Conservation (phyloP, 2,888 invertebrate species). For the Serripes groenlandicus region DNA sequence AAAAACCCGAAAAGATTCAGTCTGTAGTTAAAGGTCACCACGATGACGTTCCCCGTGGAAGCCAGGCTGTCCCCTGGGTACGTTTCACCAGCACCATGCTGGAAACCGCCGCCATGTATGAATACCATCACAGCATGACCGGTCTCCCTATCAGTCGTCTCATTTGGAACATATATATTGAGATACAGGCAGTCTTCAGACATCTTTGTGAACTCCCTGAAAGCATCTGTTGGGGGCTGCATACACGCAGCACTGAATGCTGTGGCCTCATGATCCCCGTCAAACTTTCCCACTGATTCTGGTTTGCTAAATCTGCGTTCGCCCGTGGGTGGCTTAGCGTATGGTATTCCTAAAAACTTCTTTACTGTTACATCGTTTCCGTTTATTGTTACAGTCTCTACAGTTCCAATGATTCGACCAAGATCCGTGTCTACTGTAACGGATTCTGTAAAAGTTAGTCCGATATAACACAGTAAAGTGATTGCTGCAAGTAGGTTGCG, state of each 20-base stretch:
- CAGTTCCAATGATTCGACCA: conserved; percentile 1
- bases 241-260: conserved; percentile 10
- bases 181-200: conserved; percentile 68
- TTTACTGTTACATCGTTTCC: neutral
- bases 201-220: conserved; percentile 12
- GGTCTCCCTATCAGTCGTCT: neutral
- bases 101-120: conserved; percentile 57
- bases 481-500: too few species aligned
- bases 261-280: neutral
- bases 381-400: neutral
- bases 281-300: neutral
- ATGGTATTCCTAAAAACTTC: conserved; percentile 15
- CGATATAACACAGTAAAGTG: too few species aligned
- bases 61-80: conserved; percentile 44
- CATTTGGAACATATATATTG: conserved; percentile 61
- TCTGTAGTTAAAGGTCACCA: conserved; percentile 70
- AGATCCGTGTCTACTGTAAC: neutral
- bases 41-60: conserved; percentile 45
- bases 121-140: conserved; percentile 53
- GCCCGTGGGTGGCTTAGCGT: conserved; percentile 11
- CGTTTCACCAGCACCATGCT: conserved; percentile 23
- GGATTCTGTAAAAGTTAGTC: too few species aligned
- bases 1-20: conserved; percentile 71
- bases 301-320: conserved; percentile 6
- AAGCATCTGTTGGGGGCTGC: neutral